Base-by-base conservation (phyloP, 2,797 vertebrate species). In the Chromobotia macracanthus region DNA sequence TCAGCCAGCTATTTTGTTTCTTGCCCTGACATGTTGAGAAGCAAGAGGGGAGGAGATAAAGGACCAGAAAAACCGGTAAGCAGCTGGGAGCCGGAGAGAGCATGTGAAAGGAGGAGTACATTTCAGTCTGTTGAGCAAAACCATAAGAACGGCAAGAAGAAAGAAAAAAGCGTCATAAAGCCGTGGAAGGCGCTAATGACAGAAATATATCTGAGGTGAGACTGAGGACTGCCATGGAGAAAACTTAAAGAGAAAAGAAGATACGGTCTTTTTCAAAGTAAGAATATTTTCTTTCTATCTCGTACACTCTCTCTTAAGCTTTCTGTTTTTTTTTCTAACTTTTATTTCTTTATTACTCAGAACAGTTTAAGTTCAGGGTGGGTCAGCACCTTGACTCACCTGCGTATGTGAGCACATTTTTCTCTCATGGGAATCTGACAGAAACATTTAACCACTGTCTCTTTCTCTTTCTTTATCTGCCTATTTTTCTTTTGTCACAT, bases 21-120 rank as follows among this genome's bases (percentile, higher is more conserved):
- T 86, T 91, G 93, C 84, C 90, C 79, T 84, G 87, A 91, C 92
- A 90, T 91, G 93, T 88, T 71, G 82, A 84, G 81, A 82, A 88
- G 85, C 85, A 86, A 80, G 56, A 83, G 84, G 84, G 89, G 87
- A 86, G 89, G 89, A 91, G 90, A 78, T 82, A 84, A 65, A 82
- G 77, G 82, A 88, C 85, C 85, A 87, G 92, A 92, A 87, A 85
- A 86, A 87, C 92, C 77, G 84, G 86, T 85, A 84, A 78, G 84
- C 86, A 88, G 87, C 83, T 83, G 77, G 77, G 86, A 79, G 67
- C 16, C 84, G 84, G 89, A 88, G 89, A 46, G 83, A 80, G 84
- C 38, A 72, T 79, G 87, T 84, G 88, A 90, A 90, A 88, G 75
- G 67, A 84, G 79, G 85, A 82, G 80, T 82, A 79, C 79, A 87